Evolutionary conservation across 1,140 invertebrate species (phyloP).

Genomic region (Platyscapa corneri): DNA sequence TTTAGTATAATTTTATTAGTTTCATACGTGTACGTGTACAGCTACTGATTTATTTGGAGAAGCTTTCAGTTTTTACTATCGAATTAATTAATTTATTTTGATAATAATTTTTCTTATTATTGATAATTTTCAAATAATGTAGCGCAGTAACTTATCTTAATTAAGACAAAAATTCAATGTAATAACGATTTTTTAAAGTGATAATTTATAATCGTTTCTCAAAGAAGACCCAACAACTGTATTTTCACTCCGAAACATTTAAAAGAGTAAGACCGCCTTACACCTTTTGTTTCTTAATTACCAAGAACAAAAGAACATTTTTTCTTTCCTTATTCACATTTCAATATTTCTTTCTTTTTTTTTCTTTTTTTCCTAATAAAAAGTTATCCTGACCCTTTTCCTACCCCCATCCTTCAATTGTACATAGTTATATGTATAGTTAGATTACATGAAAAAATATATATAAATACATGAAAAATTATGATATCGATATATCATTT

Average conservation of each 20-base stretch:
- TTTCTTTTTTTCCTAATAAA: constrained; percentile 19
- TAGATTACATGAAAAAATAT: constrained; percentile 69
- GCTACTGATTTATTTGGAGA: neutral
- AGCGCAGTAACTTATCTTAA: neutral
- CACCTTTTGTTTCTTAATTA: neutral
- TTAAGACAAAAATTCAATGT: neutral
- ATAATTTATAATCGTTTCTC: neutral
- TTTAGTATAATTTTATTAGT: neutral
- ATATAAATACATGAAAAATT: constrained; percentile 51
- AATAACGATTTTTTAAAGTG: neutral
- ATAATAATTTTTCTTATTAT: neutral
- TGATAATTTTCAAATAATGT: neutral
- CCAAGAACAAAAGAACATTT: neutral
- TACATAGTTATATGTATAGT: constrained; percentile 75
- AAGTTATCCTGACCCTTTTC: constrained; percentile 29
- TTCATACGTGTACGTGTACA: neutral
- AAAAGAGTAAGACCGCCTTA: constrained; percentile 14
- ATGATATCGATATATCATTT: constrained; percentile 58
- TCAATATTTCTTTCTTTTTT: constrained; percentile 22
- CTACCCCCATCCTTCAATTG: constrained; percentile 63
- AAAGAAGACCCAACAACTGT: neutral
- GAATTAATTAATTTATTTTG: no score
- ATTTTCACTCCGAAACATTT: constrained; percentile 25
- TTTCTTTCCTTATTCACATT: constrained; percentile 4
- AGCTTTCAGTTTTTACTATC: neutral